Conservation (phyloP, 2,888 invertebrate species). For the Resseliella maxima region DNA sequence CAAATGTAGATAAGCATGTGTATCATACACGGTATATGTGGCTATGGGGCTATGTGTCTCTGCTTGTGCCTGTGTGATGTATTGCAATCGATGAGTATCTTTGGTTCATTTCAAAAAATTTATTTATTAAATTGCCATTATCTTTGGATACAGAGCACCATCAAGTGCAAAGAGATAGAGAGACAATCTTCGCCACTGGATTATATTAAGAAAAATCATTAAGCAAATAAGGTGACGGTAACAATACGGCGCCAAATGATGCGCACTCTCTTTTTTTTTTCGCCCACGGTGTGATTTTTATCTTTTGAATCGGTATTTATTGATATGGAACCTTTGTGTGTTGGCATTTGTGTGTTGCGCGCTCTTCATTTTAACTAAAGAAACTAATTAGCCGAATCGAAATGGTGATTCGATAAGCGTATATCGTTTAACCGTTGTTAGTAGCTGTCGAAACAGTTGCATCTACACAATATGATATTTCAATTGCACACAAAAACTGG, state of each 20-base stretch:
- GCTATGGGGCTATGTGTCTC: no score
- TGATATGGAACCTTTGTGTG: slow-evolving; percentile 36
- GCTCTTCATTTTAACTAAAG: slow-evolving; percentile 11
- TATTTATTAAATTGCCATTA: no score
- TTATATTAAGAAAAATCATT: background rate
- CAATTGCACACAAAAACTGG: slow-evolving; percentile 15
- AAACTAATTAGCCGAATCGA: slow-evolving; percentile 23
- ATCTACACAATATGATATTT: slow-evolving; percentile 27
- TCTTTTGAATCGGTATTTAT: slow-evolving; percentile 33
- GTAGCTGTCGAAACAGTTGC: slow-evolving; percentile 49
- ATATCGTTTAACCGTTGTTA: background rate
- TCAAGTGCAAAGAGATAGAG: no score
- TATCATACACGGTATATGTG: background rate
- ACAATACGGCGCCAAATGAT: slow-evolving; percentile 33
- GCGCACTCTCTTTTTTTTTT: no score
- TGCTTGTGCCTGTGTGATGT: no score
- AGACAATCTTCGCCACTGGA: background rate
- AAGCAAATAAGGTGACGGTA: slow-evolving; percentile 36
- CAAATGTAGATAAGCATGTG: background rate
- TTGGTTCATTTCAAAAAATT: background rate
- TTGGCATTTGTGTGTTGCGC: background rate
- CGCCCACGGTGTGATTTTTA: slow-evolving; percentile 16
- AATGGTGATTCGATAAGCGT: background rate
- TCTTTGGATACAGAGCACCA: no score
- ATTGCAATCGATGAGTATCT: background rate